Evolutionary conservation across 2,888 invertebrate species (phyloP), one percentile per base, ranked within the genome.

Genomic region (Drosophila setosimentum): DNA sequence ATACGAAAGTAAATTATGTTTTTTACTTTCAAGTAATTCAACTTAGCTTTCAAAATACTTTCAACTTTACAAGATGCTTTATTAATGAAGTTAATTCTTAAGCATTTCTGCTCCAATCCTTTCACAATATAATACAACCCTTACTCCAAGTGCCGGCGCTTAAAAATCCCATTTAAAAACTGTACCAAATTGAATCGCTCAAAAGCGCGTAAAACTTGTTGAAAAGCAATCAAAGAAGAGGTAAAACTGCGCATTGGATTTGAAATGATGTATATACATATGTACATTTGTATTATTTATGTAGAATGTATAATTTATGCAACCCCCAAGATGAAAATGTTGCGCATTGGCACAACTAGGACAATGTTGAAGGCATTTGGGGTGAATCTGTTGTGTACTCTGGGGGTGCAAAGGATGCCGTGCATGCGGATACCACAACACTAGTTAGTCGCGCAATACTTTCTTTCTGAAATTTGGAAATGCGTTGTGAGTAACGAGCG

Each of bases 141-240:
- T 1, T 3, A 6, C 21, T 13, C n/a, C 30, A 24, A 57, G 10
- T 32, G 5, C 18, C n/a, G 37, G n/a, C 5, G 7, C 11, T 8
- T n/a, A 7, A 49, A 48, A 70, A 45, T 35, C 29, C 30, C 48
- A 62, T 16, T 81, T 68, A 64, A 70, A 49, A 67, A 89, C 90
- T 86, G 90, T 86, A 86, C 88, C 73, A 65, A 63, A 76, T 58
- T 51, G 71, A 77, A 81, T 69, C 65, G 76, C 30, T 82, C 61
- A 78, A 82, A 75, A 73, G 63, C 80, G 88, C 88, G 75, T 80
- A 75, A 89, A 85, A 79, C 83, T 73, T 70, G 74, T 88, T 82
- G 73, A 89, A 80, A 82, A 77, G 80, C 76, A 73, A 85, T 85
- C 79, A 70, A 53, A 37, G 60, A 40, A 60, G 13, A 45, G 37